These are phyloP conservation scores for Habropoda laboriosa DNA, from an alignment of 1,140 invertebrate genomes.

Conservation along the genomic window DNA sequence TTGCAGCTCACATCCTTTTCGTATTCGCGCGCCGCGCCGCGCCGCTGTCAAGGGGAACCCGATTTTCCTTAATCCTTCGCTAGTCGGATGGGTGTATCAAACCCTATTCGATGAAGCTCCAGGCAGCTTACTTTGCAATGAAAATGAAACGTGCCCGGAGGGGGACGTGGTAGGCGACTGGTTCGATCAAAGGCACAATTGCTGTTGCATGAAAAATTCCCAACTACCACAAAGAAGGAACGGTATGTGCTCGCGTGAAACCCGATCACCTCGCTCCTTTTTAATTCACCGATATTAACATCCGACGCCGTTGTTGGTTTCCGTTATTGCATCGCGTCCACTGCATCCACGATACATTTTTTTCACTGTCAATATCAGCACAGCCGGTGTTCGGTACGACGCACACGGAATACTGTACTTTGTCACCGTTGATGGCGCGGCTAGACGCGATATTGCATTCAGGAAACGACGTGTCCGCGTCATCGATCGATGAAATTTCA, in stretches of 20 bases:
- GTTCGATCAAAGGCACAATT: conserved; percentile 11
- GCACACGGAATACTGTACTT: conserved; percentile 22
- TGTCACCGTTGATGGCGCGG: conserved; percentile 23
- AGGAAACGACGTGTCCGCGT: conserved; percentile 58
- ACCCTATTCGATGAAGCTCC: conserved; percentile 38
- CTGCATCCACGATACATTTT: conserved; percentile 16
- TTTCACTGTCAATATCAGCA: conserved; percentile 29
- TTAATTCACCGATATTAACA: background rate
- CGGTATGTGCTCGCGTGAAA: background rate
- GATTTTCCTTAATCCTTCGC: conserved; percentile 64
- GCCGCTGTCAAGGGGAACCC: too few species aligned
- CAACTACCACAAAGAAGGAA: background rate
- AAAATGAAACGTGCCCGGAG: conserved; percentile 46
- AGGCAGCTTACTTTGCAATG: conserved; percentile 62
- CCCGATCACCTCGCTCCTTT: background rate
- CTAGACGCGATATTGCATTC: conserved; percentile 58
- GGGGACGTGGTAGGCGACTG: conserved; percentile 27
- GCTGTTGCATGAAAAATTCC: background rate
- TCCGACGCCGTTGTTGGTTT: background rate
- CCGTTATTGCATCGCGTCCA: conserved; percentile 4
- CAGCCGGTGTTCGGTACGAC: background rate
- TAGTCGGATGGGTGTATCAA: conserved; percentile 55
- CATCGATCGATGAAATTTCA: conserved; percentile 66
- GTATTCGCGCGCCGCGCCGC: conserved; percentile 21
- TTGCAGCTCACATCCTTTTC: conserved; percentile 20